Base-by-base conservation (phyloP, 2,797 vertebrate species). In the Apogon hyalosoma region DNA sequence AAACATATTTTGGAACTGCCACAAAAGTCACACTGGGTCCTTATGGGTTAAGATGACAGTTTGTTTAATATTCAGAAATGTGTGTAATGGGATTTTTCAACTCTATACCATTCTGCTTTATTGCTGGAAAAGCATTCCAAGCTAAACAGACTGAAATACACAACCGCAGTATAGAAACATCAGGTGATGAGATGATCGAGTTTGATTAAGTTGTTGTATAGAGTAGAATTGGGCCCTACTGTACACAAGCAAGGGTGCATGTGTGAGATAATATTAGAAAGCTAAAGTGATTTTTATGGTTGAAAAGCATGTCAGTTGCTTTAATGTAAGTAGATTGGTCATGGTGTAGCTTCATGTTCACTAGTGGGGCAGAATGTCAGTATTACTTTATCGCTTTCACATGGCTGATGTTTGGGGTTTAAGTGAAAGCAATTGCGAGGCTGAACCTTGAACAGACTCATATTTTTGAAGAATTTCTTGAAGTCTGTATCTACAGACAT, bases 281-380 rank as follows among this genome's bases (percentile, higher is more conserved):
- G 68, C 73, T 64, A 38, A 82, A 68, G 52, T 36, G 74, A 69
- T 75, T 75, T 77, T 42, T 10, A 58, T 2, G 7, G 45, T 82
- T 58, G 52, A 54, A 53, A 62, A 38, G 47, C 18, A 69, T 68
- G 61, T 42, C 19, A n/a, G 36, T 43, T 53, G 19, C 49, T 60
- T 77, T 61, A 52, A 36, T 73, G 14, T 77, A 65, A 64, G 48
- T 16, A 58, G 12, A 63, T 61, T 36, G 31, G 66, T 79, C 58
- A 69, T 48, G 36, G 41, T 79, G 40, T 24, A 51, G 41, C 54
- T 49, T 62, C 65, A 51, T 39, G 69, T 64, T 73, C 14, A 16
- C 51, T 1, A 31, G 36, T 43, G 36, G 21, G 43, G 38, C 39
- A n/a, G 1, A 31, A 19, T 33, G 24, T 36, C 47, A 36, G 33